Evolutionary conservation across 2,797 vertebrate species (phyloP), one percentile per base, ranked within the genome.

Genomic region (Platyrinchus mystaceus): DNA sequence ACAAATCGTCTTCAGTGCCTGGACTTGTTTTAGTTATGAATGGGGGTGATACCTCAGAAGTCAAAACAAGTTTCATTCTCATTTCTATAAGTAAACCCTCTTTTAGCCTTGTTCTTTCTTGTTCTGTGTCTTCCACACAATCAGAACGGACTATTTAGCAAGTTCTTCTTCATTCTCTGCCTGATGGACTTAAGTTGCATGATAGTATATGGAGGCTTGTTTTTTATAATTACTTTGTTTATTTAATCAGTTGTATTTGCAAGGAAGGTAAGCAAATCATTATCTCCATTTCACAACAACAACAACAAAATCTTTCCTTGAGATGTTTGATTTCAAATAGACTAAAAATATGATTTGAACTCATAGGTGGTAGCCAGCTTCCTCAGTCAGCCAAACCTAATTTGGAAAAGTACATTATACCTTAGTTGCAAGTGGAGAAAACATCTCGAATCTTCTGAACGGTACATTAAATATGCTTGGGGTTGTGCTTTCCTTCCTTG

Each of bases 211-310:
- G 44, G 32, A 83, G 32, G 16, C 43, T 80, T 87, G 18, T 4
- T 89, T 44, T 89, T 71, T n/a, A 16, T 28, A 46, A 27, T 16
- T 27, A 80, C 69, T 89, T 89, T 18, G 8, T 79, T 62, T 14
- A 6, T 87, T 94, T 85, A 50, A 49, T 84, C 50, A 63, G 36
- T 83, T 75, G 49, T 87, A 62, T 79, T 93, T 91, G 59, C 60
- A 87, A 84, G 77, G 66, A 88, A 87, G 74, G 62, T 75, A 88
- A 92, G 87, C 56, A 93, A 91, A 78, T 87, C 50, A 63, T 27
- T 39, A 21, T 62, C 44, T 84, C 36, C 6, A 4, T 90, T 73
- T 89, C n/a, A 81, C 46, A 56, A 26, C n/a, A n/a, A n/a, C n/a
- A n/a, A n/a, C n/a, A 74, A 63, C 62, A 16, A 30, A 24, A 26